Evolutionary conservation across 1,140 invertebrate species (phyloP).

Genomic region (Aphidius gifuensis): DNA sequence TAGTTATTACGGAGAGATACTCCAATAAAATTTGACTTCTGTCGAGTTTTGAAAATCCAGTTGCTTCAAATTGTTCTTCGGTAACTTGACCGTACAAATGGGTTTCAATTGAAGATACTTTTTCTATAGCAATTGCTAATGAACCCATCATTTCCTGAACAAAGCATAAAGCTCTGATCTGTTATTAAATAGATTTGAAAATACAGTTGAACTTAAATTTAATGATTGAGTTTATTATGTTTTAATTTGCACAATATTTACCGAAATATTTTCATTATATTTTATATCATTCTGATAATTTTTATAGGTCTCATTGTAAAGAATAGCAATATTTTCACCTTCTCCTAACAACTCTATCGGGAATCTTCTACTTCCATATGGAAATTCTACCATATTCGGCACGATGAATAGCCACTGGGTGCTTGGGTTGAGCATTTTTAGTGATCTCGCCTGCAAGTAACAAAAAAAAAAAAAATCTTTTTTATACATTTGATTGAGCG

Average conservation of each 20-base stretch:
- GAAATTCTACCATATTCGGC: conserved; percentile 58
- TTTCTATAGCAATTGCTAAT: conserved; percentile 63
- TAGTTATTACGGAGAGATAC: conserved; percentile 15
- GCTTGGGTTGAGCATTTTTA: conserved; percentile 64
- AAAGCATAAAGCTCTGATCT: conserved; percentile 64
- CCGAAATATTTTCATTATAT: conserved; percentile 3
- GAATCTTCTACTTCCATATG: conserved; percentile 51
- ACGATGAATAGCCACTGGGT: conserved; percentile 79
- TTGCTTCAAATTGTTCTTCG: conserved; percentile 78
- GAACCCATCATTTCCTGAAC: conserved; percentile 62
- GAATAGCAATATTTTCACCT: conserved; percentile 79
- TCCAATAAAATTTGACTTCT: conserved; percentile 60
- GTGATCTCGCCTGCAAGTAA: conserved; percentile 57
- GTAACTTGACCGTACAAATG: conserved; percentile 69
- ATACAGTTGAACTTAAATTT: conserved; percentile 4
- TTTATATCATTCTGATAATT: conserved; percentile 22
- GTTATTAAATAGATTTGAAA: conserved; percentile 15
- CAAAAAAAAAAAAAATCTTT: conserved; percentile 2
- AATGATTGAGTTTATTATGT: conserved; percentile 13
- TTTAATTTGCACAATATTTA: background rate
- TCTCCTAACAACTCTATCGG: conserved; percentile 64
- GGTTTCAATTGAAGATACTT: conserved; percentile 64
- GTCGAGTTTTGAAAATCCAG: conserved; percentile 66
- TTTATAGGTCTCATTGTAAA: conserved; percentile 66
- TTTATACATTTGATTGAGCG: conserved; percentile 4